Percentiles rank a stretch among this genome's conserved stretches.
These are phyloP conservation scores for Trissolcus brochymenae DNA, from an alignment of 2,888 invertebrate genomes.

Conservation along the genomic window DNA sequence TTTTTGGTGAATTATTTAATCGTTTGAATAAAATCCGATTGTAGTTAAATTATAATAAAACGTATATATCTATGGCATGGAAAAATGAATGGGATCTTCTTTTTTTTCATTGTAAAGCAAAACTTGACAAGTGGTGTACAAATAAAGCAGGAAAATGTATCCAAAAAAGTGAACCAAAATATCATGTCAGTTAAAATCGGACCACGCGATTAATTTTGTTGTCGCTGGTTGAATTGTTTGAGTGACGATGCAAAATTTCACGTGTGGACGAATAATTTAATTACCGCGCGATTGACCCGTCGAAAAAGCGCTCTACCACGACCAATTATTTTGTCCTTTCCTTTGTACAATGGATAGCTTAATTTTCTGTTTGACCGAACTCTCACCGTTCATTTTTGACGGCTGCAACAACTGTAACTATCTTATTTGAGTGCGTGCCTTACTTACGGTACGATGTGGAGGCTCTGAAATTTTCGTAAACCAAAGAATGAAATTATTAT, in stretches of 20 bases:
- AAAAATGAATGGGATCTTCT: too few relatives aligned
- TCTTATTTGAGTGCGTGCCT: constrained; percentile 13
- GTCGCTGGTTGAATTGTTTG: constrained; percentile 21
- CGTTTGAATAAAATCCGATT: too few relatives aligned
- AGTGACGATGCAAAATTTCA: constrained; percentile 27
- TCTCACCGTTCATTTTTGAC: too few relatives aligned
- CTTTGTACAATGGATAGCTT: constrained; percentile 26
- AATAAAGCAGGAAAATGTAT: too few relatives aligned
- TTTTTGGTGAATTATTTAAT: too few relatives aligned
- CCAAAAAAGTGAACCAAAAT: not conserved
- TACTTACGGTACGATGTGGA: constrained; percentile 31
- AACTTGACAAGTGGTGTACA: too few relatives aligned
- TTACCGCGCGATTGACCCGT: constrained; percentile 23
- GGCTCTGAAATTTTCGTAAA: constrained; percentile 15
- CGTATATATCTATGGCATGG: too few relatives aligned
- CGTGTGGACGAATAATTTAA: constrained; percentile 39
- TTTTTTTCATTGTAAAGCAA: too few relatives aligned
- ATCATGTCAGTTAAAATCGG: not conserved
- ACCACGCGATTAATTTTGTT: constrained; percentile 26
- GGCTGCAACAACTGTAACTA: not conserved
- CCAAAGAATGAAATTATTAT: not conserved
- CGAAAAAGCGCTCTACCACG: constrained; percentile 18
- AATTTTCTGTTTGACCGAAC: constrained; percentile 20
- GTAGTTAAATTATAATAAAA: too few relatives aligned
- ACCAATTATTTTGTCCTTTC: constrained; percentile 34